Base-by-base conservation (phyloP, 2,113 vertebrate species). In the Microcebus ravelobensis region DNA sequence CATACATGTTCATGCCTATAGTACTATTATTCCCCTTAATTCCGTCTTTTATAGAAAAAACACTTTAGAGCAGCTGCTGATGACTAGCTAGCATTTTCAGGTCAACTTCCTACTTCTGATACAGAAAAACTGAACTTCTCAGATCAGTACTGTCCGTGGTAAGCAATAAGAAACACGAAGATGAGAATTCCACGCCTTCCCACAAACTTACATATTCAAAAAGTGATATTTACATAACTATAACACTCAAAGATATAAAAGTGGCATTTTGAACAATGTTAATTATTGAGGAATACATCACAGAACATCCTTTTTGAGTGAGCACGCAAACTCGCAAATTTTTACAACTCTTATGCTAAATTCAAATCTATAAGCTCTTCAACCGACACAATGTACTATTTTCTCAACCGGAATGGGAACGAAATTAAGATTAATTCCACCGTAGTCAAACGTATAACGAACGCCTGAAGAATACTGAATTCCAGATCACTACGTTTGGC, bases 111-210 rank as follows among this genome's bases (percentile, higher is more conserved):
- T 79, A 92, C 45, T 95, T 93, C 68, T 83, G 87, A 95, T 70
- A 71, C 52, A 87, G 80, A 82, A 96, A 87, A 96, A 83, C 12
- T 77, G n/a, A 95, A 94, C 57, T 92, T 97, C 74, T 87, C 74
- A 52, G 52, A 68, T 93, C 27, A 84, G n/a, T 55, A 76, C 50
- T 76, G 31, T n/a, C 5, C 8, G 1, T 73, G 31, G 39, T 63
- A 73, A 73, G 34, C 31, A 87, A 70, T 42, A 83, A 90, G 52
- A 81, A 95, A 93, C 11, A 87, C 8, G 25, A 91, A 90, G 84
- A 84, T 74, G 42, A 96, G 81, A 89, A 94, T 92, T 83, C 17
- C 31, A 92, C 67, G 73, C n/a, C 45, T 96, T 91, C 57, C 50
- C 36, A 87, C 27, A 79, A 90, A 87, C 91, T 73, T 29, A 87